Conservation (phyloP, 2,888 invertebrate genomes). For the Oxytorus armatus region DNA sequence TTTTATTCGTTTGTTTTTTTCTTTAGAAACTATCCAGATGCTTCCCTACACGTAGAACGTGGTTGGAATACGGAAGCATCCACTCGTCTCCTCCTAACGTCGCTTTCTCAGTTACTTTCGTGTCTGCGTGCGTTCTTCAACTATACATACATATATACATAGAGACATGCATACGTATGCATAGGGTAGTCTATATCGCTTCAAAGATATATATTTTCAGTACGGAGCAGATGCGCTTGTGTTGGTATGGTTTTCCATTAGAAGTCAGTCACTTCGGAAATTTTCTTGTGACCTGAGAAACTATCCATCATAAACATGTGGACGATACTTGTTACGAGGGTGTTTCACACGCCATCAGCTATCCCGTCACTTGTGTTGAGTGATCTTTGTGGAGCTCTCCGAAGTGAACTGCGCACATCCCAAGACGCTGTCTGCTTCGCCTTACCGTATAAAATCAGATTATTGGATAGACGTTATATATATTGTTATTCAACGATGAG, state of each 20-base stretch:
- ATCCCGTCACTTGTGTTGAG: constrained; percentile 27
- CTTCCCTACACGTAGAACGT: constrained; percentile 66
- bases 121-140: constrained; percentile 19
- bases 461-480: constrained; percentile 8
- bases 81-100: constrained; percentile 13
- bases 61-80: constrained; percentile 64
- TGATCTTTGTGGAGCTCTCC: neutral
- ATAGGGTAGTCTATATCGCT: constrained; percentile 34
- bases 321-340: constrained; percentile 18
- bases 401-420: constrained; percentile 41
- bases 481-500: constrained; percentile 9
- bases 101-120: constrained; percentile 24
- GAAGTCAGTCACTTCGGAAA: constrained; percentile 64
- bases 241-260: constrained; percentile 63
- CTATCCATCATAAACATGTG: constrained; percentile 61
- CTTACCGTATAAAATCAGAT: constrained; percentile 1
- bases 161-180: constrained; percentile 33
- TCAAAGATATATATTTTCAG: constrained; percentile 10
- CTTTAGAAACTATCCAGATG: constrained; percentile 66
- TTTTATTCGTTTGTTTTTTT: constrained; percentile 60
- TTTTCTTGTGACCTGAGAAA: constrained; percentile 53
- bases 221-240: constrained; percentile 43
- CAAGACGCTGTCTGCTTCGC: constrained; percentile 22
- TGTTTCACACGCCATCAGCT: neutral
- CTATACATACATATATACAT: constrained; percentile 33